Conservation (phyloP, 2,888 invertebrate genomes). For the Chrysotoxum bicinctum region DNA sequence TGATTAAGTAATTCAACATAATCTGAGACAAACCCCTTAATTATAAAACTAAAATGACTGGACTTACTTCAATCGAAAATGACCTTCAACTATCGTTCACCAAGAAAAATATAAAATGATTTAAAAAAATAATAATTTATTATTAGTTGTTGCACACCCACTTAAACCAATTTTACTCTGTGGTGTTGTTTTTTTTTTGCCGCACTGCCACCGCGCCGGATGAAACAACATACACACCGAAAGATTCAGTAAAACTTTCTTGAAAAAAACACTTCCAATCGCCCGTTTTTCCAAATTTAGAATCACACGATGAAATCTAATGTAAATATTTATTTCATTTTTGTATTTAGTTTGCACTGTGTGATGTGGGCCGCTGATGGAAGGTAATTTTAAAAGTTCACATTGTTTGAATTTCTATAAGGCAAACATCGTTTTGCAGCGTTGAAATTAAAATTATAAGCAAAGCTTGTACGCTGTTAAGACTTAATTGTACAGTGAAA, state of each 20-base stretch:
- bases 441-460: background rate
- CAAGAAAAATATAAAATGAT: background rate
- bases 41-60: background rate
- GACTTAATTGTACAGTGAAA: no score
- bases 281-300: slow-evolving; percentile 18
- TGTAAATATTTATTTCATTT: slow-evolving; percentile 13
- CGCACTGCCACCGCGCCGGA: background rate
- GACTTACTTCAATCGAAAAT: background rate
- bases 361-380: background rate
- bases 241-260: background rate
- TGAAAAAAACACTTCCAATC: background rate
- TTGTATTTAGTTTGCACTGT: background rate
- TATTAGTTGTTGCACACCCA: background rate
- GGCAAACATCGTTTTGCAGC: background rate
- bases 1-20: no score
- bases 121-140: background rate
- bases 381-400: background rate
- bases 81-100: background rate
- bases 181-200: background rate
- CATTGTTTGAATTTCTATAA: background rate
- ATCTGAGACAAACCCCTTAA: background rate
- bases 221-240: background rate
- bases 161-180: background rate
- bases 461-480: background rate
- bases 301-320: slow-evolving; percentile 9